Conservation (phyloP, 64 coral and sea anemone species). For the Trachythela sp. region DNA sequence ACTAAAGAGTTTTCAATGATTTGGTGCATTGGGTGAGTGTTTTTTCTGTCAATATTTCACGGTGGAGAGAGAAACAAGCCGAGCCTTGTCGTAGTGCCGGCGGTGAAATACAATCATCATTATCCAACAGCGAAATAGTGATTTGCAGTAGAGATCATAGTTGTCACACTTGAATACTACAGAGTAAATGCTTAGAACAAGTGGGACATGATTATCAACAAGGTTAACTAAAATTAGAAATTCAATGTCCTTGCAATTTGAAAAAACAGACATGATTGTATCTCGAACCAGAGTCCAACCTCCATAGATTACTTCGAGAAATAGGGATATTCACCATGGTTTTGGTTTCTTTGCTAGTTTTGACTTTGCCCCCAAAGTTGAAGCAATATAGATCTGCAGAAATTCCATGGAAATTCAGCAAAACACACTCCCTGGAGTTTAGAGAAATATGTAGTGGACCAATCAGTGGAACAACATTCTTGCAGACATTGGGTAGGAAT, state of each 20-base stretch:
- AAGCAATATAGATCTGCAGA: constrained; percentile 29
- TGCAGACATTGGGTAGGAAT: neutral
- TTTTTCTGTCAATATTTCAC: no score
- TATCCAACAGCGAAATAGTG: no score
- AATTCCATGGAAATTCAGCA: constrained; percentile 17
- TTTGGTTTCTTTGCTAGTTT: constrained; percentile 50
- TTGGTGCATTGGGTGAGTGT: no score
- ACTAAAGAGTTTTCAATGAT: no score
- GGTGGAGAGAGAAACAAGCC: no score
- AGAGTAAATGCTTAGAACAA: neutral
- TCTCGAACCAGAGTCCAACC: neutral
- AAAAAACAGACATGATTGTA: constrained; percentile 11
- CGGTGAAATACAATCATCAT: no score
- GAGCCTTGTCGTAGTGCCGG: no score
- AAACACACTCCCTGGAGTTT: constrained; percentile 42
- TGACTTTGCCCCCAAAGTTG: neutral
- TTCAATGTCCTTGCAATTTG: constrained; percentile 28
- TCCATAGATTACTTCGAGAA: neutral
- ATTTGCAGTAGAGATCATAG: no score
- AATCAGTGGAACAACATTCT: no score
- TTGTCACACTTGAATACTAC: neutral
- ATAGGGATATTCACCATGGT: constrained; percentile 28
- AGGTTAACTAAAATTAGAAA: neutral
- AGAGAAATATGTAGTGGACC: constrained; percentile 13
- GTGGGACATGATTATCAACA: neutral